Base-by-base conservation (phyloP, 35 echinoderm and acorn worm species). In the Apostichopus japonicus region DNA sequence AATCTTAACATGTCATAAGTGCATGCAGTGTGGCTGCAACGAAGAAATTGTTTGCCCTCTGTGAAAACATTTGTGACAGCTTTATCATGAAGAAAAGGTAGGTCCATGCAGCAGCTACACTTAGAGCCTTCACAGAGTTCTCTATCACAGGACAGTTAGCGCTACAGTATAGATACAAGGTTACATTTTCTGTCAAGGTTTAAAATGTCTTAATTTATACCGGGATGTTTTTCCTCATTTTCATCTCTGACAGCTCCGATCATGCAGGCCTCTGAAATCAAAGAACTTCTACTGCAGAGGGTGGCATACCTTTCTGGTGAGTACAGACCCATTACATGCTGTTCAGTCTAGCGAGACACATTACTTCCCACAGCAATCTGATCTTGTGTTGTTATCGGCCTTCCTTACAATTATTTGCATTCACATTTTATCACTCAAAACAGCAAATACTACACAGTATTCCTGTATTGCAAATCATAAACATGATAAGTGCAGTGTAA, bases 261-360 rank as follows among this genome's bases (percentile, higher is more conserved):
- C 73, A 96, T 96, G 95, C 93, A 96, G 86, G 95, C 95, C 24
- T 86, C 93, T 56, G 92, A 94, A 71, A 96, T 96, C 90, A 88
- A 87, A 90, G 95, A 96, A 33, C 78, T 96, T 44, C 56, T 96
- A 14, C 90, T 90, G 73, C 65, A 90, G 78, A 88, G 79, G 90
- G 77, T 96, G 71, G 95, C 95, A 5, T 94, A 88, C 78, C 76
- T 96, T 55, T 96, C 95, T 88, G 95, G 95, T 96, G 62, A 80
- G 83, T 87, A 67, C 33, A 53, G 21, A 56, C 21, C 14, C 23
- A 59, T 6, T 56, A 71, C 56, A 57, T 77, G 19, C 65, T 44
- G 21, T 91, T 91, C 22, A 54, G 90, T 91, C 51, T 53, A 54
- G 7, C 7, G 27, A 78, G 16, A 88, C 57, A 24, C 27, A 4